These are phyloP conservation scores for Melanophora roralis DNA, from an alignment of 2,888 invertebrate species.

Conservation along the genomic window DNA sequence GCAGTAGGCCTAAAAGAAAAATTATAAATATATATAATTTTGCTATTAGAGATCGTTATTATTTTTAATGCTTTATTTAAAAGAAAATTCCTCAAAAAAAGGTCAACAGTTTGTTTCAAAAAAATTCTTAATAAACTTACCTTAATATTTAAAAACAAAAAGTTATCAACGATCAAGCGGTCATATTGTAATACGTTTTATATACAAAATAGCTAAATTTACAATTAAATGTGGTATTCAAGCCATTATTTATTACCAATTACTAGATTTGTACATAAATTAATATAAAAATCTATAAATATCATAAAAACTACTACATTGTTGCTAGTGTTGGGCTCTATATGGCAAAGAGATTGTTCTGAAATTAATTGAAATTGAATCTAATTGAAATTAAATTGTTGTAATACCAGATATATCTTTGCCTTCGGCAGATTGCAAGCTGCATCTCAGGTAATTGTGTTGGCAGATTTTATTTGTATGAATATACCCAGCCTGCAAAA, in stretches of 20 bases:
- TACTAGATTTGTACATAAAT: no score
- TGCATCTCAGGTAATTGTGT: neutral
- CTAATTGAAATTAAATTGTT: conserved; percentile 42
- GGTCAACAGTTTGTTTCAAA: no score
- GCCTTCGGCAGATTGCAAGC: neutral
- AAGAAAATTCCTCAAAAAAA: no score
- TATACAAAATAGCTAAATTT: neutral
- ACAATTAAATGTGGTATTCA: conserved; percentile 34
- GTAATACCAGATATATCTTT: conserved; percentile 8
- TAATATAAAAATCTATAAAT: conserved; percentile 24
- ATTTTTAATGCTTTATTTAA: no score
- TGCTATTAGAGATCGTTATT: no score
- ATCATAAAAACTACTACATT: neutral
- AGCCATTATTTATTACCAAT: no score
- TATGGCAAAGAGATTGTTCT: conserved; percentile 29
- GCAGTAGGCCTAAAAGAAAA: no score
- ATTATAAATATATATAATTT: no score
- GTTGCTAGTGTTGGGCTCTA: conserved; percentile 1
- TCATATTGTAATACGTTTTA: neutral
- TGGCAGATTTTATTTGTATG: no score
- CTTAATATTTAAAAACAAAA: conserved; percentile 23
- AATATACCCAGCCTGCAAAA: no score
- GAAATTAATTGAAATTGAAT: conserved; percentile 29
- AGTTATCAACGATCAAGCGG: conserved; percentile 1
- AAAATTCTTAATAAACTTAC: conserved; percentile 7